Evolutionary conservation across 1,140 invertebrate species (phyloP).

Genomic region (Probaryconus sp.): DNA sequence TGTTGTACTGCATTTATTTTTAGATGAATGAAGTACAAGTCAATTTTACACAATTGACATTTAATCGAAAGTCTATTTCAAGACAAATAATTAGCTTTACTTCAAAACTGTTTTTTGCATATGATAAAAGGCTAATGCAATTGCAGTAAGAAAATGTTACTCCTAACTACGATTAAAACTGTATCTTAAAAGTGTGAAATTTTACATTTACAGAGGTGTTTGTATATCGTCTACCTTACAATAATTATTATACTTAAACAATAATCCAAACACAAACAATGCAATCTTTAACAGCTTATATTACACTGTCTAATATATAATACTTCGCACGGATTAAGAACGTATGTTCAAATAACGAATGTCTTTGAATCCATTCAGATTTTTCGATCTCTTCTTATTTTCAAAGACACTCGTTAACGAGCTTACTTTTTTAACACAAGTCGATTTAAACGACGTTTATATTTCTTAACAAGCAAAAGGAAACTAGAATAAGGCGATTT

Average conservation of each 20-base stretch:
- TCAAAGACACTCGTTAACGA: conserved; percentile 4
- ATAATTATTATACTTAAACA: conserved; percentile 26
- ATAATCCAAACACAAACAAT: conserved; percentile 8
- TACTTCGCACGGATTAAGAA: conserved; percentile 16
- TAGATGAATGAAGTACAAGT: conserved; percentile 41
- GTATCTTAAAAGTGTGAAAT: conserved; percentile 28
- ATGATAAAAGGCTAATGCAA: conserved; percentile 21
- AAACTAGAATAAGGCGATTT: no score
- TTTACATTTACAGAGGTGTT: conserved; percentile 45
- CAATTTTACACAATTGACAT: conserved; percentile 16
- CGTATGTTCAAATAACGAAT: conserved; percentile 8
- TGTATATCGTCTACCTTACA: conserved; percentile 27
- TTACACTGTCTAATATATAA: conserved; percentile 11
- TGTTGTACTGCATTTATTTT: conserved; percentile 17
- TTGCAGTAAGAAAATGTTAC: conserved; percentile 9
- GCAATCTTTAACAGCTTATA: conserved; percentile 29
- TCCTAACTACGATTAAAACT: conserved; percentile 14
- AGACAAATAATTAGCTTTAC: conserved; percentile 51
- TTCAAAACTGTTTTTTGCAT: conserved; percentile 19
- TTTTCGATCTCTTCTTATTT: conserved; percentile 9
- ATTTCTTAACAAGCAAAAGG: no score
- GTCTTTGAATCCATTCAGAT: not conserved
- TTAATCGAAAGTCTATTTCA: conserved; percentile 36
- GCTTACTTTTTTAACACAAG: not conserved
- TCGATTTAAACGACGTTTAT: conserved; percentile 7